A percentile compares a stretch with the other conserved stretches of the same genome.
Conservation (phyloP, 2,888 invertebrate species). For the Zaprionus obscuricornis region DNA sequence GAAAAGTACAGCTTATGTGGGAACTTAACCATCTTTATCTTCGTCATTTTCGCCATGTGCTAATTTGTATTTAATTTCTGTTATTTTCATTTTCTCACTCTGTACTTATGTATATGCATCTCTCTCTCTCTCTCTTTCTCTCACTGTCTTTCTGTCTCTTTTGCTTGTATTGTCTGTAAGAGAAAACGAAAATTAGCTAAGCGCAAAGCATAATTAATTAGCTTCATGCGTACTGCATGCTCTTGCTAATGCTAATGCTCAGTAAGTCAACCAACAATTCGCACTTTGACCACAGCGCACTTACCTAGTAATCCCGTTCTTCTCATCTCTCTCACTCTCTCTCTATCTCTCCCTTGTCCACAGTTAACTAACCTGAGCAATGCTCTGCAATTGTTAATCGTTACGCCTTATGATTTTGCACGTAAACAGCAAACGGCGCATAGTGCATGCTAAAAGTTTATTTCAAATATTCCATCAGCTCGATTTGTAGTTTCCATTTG, state of each 20-base stretch:
- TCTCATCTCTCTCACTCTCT: too few species aligned
- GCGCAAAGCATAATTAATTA: slow-evolving; percentile 68
- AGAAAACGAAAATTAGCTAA: slow-evolving; percentile 58
- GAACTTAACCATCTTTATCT: too few species aligned
- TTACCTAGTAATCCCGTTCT: background rate
- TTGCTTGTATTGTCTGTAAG: slow-evolving; percentile 16
- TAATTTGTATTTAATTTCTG: background rate
- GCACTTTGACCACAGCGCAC: slow-evolving; percentile 15
- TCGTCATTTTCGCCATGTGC: too few species aligned
- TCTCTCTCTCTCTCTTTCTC: too few species aligned
- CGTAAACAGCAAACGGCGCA: slow-evolving; percentile 38
- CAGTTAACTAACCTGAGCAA: too few species aligned
- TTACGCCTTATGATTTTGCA: slow-evolving; percentile 64
- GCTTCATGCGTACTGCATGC: slow-evolving; percentile 19
- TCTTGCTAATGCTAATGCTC: background rate
- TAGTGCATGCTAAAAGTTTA: slow-evolving; percentile 13
- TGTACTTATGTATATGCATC: too few species aligned
- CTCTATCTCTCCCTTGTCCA: too few species aligned
- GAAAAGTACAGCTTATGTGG: too few species aligned
- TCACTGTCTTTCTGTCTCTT: background rate
- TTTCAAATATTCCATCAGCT: too few species aligned
- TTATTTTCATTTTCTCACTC: slow-evolving; percentile 5
- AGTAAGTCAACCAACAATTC: slow-evolving; percentile 19
- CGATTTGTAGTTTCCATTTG: too few species aligned
- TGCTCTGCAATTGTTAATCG: slow-evolving; percentile 48